Evolutionary conservation across 1,140 invertebrate species (phyloP).

Genomic region (Drosophila insularis): DNA sequence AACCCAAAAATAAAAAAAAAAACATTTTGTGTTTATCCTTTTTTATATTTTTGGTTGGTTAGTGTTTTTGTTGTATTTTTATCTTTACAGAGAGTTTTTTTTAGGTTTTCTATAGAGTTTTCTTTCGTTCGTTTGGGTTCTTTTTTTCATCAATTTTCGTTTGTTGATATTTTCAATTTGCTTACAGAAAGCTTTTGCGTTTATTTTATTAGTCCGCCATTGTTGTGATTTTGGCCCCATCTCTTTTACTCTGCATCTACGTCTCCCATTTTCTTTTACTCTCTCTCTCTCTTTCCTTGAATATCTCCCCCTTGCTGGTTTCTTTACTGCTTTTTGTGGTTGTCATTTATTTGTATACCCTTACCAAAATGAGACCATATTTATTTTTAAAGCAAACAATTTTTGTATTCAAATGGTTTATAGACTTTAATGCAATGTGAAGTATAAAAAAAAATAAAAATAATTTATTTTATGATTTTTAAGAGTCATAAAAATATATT

Average conservation of each 20-base stretch:
- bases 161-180: slow-evolving; percentile 82
- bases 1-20: not conserved
- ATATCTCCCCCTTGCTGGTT: slow-evolving; percentile 6
- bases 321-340: slow-evolving; percentile 57
- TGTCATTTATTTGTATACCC: slow-evolving; percentile 31
- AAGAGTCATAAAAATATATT: no score
- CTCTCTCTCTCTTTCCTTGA: not conserved
- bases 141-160: slow-evolving; percentile 72
- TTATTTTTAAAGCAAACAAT: no score
- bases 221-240: slow-evolving; percentile 33
- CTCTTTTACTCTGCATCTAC: not conserved
- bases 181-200: slow-evolving; percentile 77
- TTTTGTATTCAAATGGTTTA: no score
- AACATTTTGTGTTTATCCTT: slow-evolving; percentile 60
- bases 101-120: slow-evolving; percentile 31
- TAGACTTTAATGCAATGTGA: no score
- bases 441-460: no score
- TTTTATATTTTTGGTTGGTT: slow-evolving; percentile 31
- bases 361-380: not conserved
- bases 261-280: not conserved
- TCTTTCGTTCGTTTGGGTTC: slow-evolving; percentile 1
- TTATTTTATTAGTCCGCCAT: slow-evolving; percentile 79
- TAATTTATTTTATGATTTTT: no score
- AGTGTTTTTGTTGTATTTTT: slow-evolving; percentile 32
- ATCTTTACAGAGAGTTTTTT: slow-evolving; percentile 16